Evolutionary conservation across 2,888 invertebrate species (phyloP).

Genomic region (Geotrupes spiniger): DNA sequence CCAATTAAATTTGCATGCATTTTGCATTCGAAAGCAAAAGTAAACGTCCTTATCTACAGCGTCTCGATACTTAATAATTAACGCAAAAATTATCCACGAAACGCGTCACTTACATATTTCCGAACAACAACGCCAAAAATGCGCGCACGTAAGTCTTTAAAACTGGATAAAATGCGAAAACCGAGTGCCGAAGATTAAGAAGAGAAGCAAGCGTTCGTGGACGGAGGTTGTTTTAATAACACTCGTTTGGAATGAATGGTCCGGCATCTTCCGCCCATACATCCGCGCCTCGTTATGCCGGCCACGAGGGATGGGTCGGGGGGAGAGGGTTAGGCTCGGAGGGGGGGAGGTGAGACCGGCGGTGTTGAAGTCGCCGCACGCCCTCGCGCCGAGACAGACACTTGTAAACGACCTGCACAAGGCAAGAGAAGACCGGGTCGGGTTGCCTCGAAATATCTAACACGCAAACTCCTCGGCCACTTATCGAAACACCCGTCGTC

Average conservation of each 20-base stretch:
- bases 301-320: slow-evolving; percentile 28
- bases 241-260: slow-evolving; percentile 34
- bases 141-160: no score
- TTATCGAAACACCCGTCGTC: no score
- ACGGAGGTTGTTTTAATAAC: slow-evolving; percentile 32
- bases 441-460: slow-evolving; percentile 7
- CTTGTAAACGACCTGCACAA: slow-evolving; percentile 22
- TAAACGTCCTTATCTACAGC: background rate
- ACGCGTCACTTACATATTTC: background rate
- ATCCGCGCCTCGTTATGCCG: slow-evolving; percentile 44
- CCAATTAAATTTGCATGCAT: slow-evolving; percentile 12
- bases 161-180: background rate
- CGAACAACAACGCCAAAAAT: background rate
- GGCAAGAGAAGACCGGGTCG: slow-evolving; percentile 6
- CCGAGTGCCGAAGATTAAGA: background rate
- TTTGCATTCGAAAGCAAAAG: slow-evolving; percentile 1
- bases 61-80: slow-evolving; percentile 5
- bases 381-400: slow-evolving; percentile 41
- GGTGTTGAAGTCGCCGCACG: slow-evolving; percentile 45
- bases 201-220: slow-evolving; percentile 8
- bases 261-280: slow-evolving; percentile 43
- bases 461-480: background rate
- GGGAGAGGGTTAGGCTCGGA: slow-evolving; percentile 19
- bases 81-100: slow-evolving; percentile 8
- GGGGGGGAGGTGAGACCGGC: slow-evolving; percentile 35